Conservation (phyloP, 2,888 invertebrate species). For the Sussaba pulchella region DNA sequence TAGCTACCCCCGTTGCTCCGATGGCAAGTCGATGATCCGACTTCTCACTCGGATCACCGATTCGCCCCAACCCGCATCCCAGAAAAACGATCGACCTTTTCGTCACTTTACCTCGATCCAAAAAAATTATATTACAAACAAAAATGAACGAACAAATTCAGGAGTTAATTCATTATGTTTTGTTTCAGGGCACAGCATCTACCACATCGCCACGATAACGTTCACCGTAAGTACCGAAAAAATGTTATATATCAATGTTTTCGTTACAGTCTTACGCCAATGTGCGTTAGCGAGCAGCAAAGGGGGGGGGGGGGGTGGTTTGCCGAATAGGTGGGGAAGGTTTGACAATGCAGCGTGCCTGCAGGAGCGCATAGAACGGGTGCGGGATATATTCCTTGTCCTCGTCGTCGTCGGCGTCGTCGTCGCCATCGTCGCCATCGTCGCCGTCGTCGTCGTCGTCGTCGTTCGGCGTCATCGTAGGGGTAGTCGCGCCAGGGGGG, state of each 20-base stretch:
- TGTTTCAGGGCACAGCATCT: constrained; percentile 81
- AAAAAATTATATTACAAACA: not conserved
- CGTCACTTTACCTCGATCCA: not conserved
- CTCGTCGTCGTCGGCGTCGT: constrained; percentile 60
- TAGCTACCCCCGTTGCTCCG: constrained; percentile 56
- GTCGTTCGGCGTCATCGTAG: not conserved
- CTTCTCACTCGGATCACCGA: constrained; percentile 52
- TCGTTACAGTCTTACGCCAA: constrained; percentile 72
- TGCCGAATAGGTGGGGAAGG: constrained; percentile 41
- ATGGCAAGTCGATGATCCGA: constrained; percentile 59
- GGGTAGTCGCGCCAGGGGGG: constrained; percentile 35
- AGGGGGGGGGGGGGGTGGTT: constrained; percentile 56
- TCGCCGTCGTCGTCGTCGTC: no score
- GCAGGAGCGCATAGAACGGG: constrained; percentile 62
- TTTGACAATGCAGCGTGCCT: constrained; percentile 64
- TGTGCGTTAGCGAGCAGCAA: constrained; percentile 70
- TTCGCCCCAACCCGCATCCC: constrained; percentile 2
- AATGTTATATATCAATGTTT: constrained; percentile 12
- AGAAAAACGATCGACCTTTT: not conserved
- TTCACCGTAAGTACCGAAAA: constrained; percentile 79
- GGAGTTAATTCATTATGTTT: constrained; percentile 49
- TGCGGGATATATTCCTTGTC: constrained; percentile 49
- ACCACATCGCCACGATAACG: constrained; percentile 81
- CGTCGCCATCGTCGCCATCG: constrained; percentile 63
- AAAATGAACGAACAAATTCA: not conserved